These are phyloP conservation scores for Macrobrachium nipponense DNA, from an alignment of 1,140 invertebrate species.

Conservation along the genomic window DNA sequence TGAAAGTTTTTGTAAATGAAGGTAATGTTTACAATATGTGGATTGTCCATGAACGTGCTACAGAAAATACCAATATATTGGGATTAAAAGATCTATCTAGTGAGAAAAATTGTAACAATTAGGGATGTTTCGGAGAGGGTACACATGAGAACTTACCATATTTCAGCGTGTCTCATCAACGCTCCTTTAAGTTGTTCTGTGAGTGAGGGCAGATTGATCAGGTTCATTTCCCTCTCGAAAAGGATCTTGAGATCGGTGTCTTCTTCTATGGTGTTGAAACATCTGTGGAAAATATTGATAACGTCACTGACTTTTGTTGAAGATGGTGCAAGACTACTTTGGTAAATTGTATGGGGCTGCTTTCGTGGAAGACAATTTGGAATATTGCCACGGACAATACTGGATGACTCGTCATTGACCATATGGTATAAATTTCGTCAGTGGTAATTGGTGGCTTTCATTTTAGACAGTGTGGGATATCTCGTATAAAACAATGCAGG, in stretches of 20 bases:
- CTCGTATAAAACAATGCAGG: too few species aligned
- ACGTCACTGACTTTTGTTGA: too few species aligned
- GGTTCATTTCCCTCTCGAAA: constrained; percentile 36
- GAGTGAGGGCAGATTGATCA: not conserved
- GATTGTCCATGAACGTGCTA: too few species aligned
- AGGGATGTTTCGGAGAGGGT: not conserved
- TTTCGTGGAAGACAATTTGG: too few species aligned
- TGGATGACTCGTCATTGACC: too few species aligned
- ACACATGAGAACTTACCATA: constrained; percentile 16
- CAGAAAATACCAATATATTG: not conserved
- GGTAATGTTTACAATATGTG: too few species aligned
- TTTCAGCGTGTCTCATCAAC: constrained; percentile 28
- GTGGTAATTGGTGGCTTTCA: too few species aligned
- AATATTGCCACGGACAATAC: too few species aligned
- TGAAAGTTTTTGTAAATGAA: not conserved
- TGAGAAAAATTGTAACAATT: not conserved
- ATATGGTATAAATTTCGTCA: too few species aligned
- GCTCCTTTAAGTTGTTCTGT: constrained; percentile 33
- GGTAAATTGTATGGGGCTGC: too few species aligned
- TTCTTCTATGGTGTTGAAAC: constrained; percentile 46
- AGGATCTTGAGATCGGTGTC: constrained; percentile 29
- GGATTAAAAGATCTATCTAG: not conserved
- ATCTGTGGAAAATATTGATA: not conserved
- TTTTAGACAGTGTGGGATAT: too few species aligned
- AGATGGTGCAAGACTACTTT: too few species aligned